Percentiles rank a stretch among this genome's conserved stretches.
Conservation (phyloP, 2,797 vertebrate genomes). For the Gymnopithys bicolor region DNA sequence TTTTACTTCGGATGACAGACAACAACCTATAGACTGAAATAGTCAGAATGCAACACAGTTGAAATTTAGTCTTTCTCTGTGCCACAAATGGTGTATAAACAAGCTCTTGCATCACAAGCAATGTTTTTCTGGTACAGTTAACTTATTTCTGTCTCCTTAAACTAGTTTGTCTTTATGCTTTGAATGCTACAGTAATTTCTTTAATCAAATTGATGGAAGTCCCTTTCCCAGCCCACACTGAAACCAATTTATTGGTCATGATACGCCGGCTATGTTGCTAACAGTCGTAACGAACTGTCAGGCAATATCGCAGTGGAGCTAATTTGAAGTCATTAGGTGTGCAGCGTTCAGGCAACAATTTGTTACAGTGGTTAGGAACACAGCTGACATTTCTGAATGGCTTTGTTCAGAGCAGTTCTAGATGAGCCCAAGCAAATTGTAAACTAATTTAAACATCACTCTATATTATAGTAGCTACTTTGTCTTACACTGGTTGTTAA, state of each 20-base stretch:
- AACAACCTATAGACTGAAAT: background rate
- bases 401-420: constrained; percentile 95
- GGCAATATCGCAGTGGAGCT: constrained; percentile 93
- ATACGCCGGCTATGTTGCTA: constrained; percentile 92
- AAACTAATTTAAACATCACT: constrained; percentile 99
- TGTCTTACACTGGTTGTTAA: constrained; percentile 92
- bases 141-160: constrained; percentile 84
- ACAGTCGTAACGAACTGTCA: constrained; percentile 99
- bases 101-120: constrained; percentile 71
- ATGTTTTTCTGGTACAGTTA: constrained; percentile 81
- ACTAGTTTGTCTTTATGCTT: constrained; percentile 87
- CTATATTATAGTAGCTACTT: constrained; percentile 94
- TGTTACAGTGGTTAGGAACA: constrained; percentile 95
- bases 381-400: constrained; percentile 93
- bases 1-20: background rate
- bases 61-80: constrained; percentile 52
- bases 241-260: constrained; percentile 99
- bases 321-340: constrained; percentile 99
- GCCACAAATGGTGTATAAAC: constrained; percentile 59
- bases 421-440: constrained; percentile 99
- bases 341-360: constrained; percentile 97
- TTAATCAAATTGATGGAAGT: constrained; percentile 98
- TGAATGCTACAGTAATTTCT: constrained; percentile 98
- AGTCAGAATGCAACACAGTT: background rate
- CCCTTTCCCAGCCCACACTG: constrained; percentile 89